Evolutionary conservation across 2,888 invertebrate species (phyloP).

Genomic region (Hyppa rectilinea): DNA sequence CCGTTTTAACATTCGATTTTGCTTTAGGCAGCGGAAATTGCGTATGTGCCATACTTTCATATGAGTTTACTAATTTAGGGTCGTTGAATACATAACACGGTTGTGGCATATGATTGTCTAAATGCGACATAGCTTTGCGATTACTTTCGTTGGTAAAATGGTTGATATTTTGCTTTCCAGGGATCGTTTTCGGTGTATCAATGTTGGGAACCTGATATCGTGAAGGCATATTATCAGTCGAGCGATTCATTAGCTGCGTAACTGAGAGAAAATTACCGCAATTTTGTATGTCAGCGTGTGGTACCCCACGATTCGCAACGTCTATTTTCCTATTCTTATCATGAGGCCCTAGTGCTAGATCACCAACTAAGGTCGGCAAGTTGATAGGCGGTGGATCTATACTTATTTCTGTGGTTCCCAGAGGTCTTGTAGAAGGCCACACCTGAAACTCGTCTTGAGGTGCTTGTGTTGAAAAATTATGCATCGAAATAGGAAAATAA

Average conservation of each 20-base stretch:
- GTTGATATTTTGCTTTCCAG: slow-evolving; percentile 78
- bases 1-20: slow-evolving; percentile 79
- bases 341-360: slow-evolving; percentile 87
- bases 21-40: slow-evolving; percentile 80
- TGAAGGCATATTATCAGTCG: slow-evolving; percentile 81
- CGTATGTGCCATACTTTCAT: slow-evolving; percentile 75
- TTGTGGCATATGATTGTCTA: slow-evolving; percentile 81
- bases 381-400: slow-evolving; percentile 88
- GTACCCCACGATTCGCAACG: slow-evolving; percentile 72
- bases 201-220: slow-evolving; percentile 79
- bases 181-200: slow-evolving; percentile 75
- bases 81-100: slow-evolving; percentile 84
- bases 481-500: slow-evolving; percentile 86
- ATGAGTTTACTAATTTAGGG: slow-evolving; percentile 78
- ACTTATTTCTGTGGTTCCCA: slow-evolving; percentile 87
- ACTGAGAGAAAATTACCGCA: slow-evolving; percentile 87
- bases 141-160: slow-evolving; percentile 78
- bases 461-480: slow-evolving; percentile 82
- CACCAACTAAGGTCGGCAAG: slow-evolving; percentile 86
- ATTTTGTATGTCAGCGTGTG: slow-evolving; percentile 82
- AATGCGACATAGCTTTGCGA: slow-evolving; percentile 79
- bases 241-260: slow-evolving; percentile 87
- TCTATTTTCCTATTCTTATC: slow-evolving; percentile 85
- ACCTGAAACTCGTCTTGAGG: slow-evolving; percentile 85
- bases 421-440: slow-evolving; percentile 85